Conservation (phyloP, 2,113 vertebrate genomes). For the Gymnocephalus cernua region DNA sequence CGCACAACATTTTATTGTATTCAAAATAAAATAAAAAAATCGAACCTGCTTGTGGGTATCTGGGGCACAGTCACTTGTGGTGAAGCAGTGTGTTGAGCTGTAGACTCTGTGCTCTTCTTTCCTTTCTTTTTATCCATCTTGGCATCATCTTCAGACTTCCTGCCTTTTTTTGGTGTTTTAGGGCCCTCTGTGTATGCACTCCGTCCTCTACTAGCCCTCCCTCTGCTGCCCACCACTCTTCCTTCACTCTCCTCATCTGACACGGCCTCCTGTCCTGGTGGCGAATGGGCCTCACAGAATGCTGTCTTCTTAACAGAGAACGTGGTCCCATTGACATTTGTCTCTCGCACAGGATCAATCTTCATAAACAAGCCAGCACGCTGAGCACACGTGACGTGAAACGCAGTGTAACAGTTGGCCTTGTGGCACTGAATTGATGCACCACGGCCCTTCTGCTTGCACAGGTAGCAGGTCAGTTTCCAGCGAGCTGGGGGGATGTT, state of each 20-base stretch:
- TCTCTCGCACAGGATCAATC: slow-evolving; percentile 97
- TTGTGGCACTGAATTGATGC: slow-evolving; percentile 98
- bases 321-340: slow-evolving; percentile 91
- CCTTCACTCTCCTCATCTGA: slow-evolving; percentile 81
- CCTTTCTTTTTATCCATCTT: slow-evolving; percentile 90
- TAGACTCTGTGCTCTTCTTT: slow-evolving; percentile 85
- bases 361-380: slow-evolving; percentile 98
- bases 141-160: slow-evolving; percentile 82
- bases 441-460: slow-evolving; percentile 95
- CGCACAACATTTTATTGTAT: neutral
- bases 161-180: slow-evolving; percentile 72
- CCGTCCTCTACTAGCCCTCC: slow-evolving; percentile 80
- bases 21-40: neutral
- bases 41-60: slow-evolving; percentile 94
- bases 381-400: slow-evolving; percentile 97
- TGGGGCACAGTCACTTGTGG: slow-evolving; percentile 88
- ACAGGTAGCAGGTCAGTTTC: slow-evolving; percentile 97
- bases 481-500: slow-evolving; percentile 96
- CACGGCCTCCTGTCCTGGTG: slow-evolving; percentile 80
- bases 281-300: slow-evolving; percentile 93
- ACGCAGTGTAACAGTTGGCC: slow-evolving; percentile 98
- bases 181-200: slow-evolving; percentile 83
- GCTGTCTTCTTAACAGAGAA: slow-evolving; percentile 98
- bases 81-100: slow-evolving; percentile 64
- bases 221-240: slow-evolving; percentile 81